Base-by-base conservation (phyloP, 2,888 invertebrate genomes). In the Cantharis lateralis region DNA sequence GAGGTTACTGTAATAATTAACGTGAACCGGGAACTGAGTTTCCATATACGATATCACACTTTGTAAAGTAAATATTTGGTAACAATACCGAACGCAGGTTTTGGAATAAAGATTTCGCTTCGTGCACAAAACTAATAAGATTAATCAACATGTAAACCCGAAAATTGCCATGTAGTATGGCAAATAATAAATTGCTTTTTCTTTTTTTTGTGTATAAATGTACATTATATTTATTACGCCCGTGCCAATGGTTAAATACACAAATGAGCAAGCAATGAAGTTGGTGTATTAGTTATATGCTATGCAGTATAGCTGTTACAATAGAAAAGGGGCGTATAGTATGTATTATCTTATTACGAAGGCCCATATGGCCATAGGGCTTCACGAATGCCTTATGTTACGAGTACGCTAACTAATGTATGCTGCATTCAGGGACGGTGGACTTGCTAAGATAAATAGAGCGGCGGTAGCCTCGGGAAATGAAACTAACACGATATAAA, bases 371-470 rank as follows among this genome's bases (percentile, higher is more conserved):
- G 84, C 87, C 85, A 74, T 75, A 81, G 84, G 87, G 81, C 80
- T 81, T 80, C 81, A 82, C 80, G 83, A 81, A 81, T 81, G 87
- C 87, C 87, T 87, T 88, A 87, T 87, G 87, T 86, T 87, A 81
- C 83, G 83, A 82, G 82, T 81, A 81, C 82, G 81, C 83, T 84
- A 84, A 85, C 84, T 86, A 86, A 86, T 86, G 84, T 84, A 86
- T 86, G 85, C 85, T 83, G 84, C 83, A 84, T 84, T 83, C 82
- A 81, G 82, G 82, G 82, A 81, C 79, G 81, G 81, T 81, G 84
- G 85, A 85, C 86, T 85, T 85, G 86, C 84, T 83, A 87, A 88
- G 88, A 88, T 87, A 88, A 88, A 88, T 88, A 88, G 86, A 86
- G 84, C 84, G 83, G 85, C 85, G 85, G 85, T 86, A 83, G 87